Conservation (phyloP, 2,797 vertebrate species). For the Chelon auratus region DNA sequence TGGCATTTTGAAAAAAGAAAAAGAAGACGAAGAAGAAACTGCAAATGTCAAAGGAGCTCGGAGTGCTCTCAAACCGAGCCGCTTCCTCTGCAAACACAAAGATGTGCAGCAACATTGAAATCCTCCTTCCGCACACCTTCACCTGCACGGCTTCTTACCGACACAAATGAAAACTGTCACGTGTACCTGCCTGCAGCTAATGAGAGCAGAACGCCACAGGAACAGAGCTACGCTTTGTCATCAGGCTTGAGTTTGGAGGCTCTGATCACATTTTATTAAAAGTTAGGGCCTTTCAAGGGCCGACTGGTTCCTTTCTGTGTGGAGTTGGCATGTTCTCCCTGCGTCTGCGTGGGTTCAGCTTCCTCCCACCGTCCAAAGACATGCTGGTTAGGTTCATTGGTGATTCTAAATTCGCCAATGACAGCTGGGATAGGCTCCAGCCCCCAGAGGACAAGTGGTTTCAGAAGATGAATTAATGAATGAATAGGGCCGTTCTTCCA, state of each 20-base stretch:
- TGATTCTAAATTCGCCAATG: too few species aligned
- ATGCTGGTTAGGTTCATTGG: too few species aligned
- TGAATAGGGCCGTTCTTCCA: too few species aligned
- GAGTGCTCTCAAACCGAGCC: constrained; percentile 46
- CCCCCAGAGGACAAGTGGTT: too few species aligned
- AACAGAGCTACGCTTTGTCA: background rate
- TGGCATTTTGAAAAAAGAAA: constrained; percentile 44
- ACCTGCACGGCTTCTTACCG: constrained; percentile 6
- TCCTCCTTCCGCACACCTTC: background rate
- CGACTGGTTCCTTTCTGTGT: too few species aligned
- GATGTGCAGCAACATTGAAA: constrained; percentile 2
- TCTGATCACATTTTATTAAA: too few species aligned
- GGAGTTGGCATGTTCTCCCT: too few species aligned
- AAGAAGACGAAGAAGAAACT: background rate
- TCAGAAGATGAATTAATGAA: too few species aligned
- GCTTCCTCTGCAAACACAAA: constrained; percentile 46
- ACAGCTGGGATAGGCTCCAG: too few species aligned
- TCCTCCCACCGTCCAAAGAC: too few species aligned
- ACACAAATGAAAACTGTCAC: background rate
- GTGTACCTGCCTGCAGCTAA: background rate
- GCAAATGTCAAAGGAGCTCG: constrained; percentile 50
- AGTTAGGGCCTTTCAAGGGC: too few species aligned
- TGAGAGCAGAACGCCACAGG: background rate
- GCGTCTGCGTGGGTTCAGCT: too few species aligned
- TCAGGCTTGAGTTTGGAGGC: background rate